Evolutionary conservation across 2,888 invertebrate genomes (phyloP), one percentile per base, ranked within the genome.

Genomic region (Petrolisthes cinctipes): DNA sequence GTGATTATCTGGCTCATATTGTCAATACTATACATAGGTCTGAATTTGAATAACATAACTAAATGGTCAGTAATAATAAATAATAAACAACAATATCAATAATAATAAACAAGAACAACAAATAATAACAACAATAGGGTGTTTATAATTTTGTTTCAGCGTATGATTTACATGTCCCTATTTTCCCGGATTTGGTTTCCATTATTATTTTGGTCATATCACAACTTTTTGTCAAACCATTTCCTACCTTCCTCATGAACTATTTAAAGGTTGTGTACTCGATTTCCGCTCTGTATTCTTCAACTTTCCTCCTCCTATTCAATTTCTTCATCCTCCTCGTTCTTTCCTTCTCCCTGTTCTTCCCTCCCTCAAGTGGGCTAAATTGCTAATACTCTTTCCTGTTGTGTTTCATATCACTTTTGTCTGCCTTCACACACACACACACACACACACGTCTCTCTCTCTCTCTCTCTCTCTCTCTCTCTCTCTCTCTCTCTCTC

Each of bases 401-500:
- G 14, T 1, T 66, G 66, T 17, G 14, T 37, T 51, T 9, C 53
- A 11, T 51, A 0, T 6, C 0, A 14, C 20, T 20, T 17, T n/a
- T n/a, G n/a, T 17, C n/a, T 17, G 6, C 11, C 14, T 6, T 1
- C 71, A n/a, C 71, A 71, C 71, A 71, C 71, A 37, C 37, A 53
- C 76, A 9, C 51, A 51, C 51, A 51, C 51, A 1, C 17, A n/a
- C 5, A 7, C 20, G 5, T 73, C 73, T 73, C n/a, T 20, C 73
- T 73, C 20, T 20, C 73, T 73, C 73, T 73, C 73, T 73, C 73
- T 73, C 73, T 73, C 73, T 73, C 73, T 73, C 73, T 73, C 73
- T 73, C 73, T 73, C 73, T 73, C 73, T 73, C 73, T 78, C 51
- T 78, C 53, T 7, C 73, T 9, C 17, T 11, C 73, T n/a, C 7